Evolutionary conservation across 2,113 vertebrate genomes (phyloP), one percentile per base, ranked within the genome.

Genomic region (Stegastes partitus): DNA sequence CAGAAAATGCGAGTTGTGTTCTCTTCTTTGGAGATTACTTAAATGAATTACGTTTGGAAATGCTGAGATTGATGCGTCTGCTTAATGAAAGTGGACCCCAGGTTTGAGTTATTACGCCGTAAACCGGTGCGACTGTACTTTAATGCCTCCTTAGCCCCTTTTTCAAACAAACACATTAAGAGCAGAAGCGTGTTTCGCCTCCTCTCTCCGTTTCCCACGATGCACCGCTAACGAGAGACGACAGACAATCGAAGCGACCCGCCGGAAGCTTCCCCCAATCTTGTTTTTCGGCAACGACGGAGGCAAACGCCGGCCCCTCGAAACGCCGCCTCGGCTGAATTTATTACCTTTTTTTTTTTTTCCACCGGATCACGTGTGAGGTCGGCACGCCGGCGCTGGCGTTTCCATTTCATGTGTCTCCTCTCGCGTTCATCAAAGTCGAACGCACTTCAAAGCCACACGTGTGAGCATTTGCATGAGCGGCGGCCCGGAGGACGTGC

Each of bases 171-270:
- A 83, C 77, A 74, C 67, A 82, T 75, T 74, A 68, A 47, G 47
- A 66, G 44, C 45, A n/a, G 83, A 73, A 73, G 49, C 9, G 2
- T 51, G n/a, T 78, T 77, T 47, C 47, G 23, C 47, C 37, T 55
- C 37, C 47, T 9, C 25, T 11, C 34, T 34, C 19, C 6, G 18
- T 68, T 84, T 83, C 74, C 82, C 74, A 68, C 54, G 34, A 85
- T 89, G 58, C 69, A 84, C 78, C n/a, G 3, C 85, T 93, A 93
- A 93, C 82, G 64, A 90, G 84, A 87, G 71, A 79, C 67, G 87
- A 91, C 89, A 91, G 92, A 78, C 90, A 90, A 91, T 91, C 79
- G 77, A 88, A 93, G 80, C 67, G 87, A 71, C 81, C 84, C 45
- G 66, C 74, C 88, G 70, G 74, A 70, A 89, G 82, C 88, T 77